Percentiles rank a stretch among this genome's conserved stretches.
phyloP scores from a whole-genome alignment of 2,888 invertebrate species.

The Acrobasis suavella region DNA sequence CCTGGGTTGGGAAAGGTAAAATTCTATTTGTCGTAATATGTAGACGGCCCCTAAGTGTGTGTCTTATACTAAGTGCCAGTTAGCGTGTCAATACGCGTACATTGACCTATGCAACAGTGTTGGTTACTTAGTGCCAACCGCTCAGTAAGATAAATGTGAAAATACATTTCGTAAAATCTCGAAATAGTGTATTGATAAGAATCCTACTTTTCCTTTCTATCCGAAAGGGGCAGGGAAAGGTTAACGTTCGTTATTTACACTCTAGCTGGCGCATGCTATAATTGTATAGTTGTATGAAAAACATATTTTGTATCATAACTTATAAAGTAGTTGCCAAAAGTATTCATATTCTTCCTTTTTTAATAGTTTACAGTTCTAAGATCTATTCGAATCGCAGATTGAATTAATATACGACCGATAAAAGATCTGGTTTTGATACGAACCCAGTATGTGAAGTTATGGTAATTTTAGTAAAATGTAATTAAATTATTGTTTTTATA shows the following conservation, averaged over 20 bases:
- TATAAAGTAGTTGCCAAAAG: neutral
- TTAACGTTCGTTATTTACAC: neutral
- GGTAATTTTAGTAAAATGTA: neutral
- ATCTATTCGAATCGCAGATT: constrained; percentile 10
- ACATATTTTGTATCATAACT: neutral
- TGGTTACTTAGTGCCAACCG: too few species aligned
- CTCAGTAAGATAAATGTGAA: too few species aligned
- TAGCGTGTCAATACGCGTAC: neutral
- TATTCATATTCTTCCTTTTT: constrained; percentile 10
- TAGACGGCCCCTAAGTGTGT: neutral
- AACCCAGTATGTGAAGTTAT: neutral
- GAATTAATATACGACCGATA: neutral
- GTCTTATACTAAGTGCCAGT: neutral
- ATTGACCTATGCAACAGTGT: neutral
- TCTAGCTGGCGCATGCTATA: neutral
- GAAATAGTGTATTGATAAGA: too few species aligned
- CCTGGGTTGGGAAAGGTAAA: too few species aligned
- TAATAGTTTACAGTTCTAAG: neutral
- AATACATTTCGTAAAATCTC: too few species aligned
- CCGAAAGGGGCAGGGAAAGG: too few species aligned
- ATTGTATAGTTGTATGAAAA: neutral
- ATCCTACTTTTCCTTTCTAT: too few species aligned
- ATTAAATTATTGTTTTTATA: neutral
- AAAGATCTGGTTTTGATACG: constrained; percentile 8
- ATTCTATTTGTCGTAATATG: too few species aligned